Conservation (phyloP, 1,140 invertebrate species). For the Vanessa tameamea region DNA sequence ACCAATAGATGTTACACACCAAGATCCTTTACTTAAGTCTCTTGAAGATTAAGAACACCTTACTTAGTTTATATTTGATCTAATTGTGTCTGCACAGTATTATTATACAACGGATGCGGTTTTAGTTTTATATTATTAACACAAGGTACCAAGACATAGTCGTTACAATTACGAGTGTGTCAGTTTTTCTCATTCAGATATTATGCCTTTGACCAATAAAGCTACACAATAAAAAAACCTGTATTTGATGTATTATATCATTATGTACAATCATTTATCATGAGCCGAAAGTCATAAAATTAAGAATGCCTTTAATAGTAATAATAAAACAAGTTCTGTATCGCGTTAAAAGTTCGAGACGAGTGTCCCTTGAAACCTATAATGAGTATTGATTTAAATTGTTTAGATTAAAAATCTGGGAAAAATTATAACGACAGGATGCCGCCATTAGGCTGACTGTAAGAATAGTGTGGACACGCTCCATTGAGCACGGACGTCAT, state of each 20-base stretch:
- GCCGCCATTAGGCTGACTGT: constrained; percentile 47
- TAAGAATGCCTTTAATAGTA: constrained; percentile 72
- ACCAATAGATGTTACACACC: too few species aligned
- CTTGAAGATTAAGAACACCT: too few species aligned
- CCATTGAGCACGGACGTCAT: background rate
- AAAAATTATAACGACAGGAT: constrained; percentile 76
- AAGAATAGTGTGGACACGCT: constrained; percentile 51
- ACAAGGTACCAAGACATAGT: too few species aligned
- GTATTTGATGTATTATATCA: constrained; percentile 16
- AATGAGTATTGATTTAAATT: constrained; percentile 80
- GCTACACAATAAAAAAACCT: background rate
- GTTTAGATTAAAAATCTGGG: constrained; percentile 75
- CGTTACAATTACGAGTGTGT: too few species aligned
- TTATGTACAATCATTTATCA: constrained; percentile 66
- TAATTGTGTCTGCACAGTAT: too few species aligned
- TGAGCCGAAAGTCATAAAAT: constrained; percentile 63
- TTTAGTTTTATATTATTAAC: too few species aligned
- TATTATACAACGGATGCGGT: too few species aligned
- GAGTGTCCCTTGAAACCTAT: constrained; percentile 74
- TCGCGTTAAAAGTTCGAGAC: constrained; percentile 68
- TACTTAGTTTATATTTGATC: too few species aligned
- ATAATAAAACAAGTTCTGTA: constrained; percentile 74
- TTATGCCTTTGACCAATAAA: background rate
- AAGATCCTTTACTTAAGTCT: too few species aligned
- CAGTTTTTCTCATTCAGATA: background rate